These are phyloP conservation scores for Pelosia muscerda DNA, from an alignment of 2,888 invertebrate species.

Conservation along the genomic window DNA sequence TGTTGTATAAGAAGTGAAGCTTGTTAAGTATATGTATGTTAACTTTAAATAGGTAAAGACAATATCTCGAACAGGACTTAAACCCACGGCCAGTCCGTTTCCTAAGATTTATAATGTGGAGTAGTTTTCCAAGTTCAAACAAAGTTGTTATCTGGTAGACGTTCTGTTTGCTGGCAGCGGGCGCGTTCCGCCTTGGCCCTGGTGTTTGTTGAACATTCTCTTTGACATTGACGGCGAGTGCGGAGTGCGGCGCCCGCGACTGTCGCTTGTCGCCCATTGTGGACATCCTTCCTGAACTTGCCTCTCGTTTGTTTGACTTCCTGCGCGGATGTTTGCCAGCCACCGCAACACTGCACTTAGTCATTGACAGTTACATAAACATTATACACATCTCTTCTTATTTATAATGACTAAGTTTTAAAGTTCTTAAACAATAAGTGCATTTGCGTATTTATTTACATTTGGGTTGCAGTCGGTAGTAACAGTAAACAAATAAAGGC, in stretches of 20 bases:
- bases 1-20: too few relatives aligned
- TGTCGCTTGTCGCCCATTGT: slow-evolving; percentile 22
- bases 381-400: neutral
- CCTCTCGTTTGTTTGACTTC: slow-evolving; percentile 16
- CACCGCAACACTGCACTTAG: slow-evolving; percentile 4
- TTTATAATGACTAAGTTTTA: neutral
- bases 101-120: neutral
- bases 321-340: slow-evolving; percentile 40
- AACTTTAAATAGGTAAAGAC: too few relatives aligned
- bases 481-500: neutral
- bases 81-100: too few relatives aligned
- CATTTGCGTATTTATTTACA: neutral
- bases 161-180: neutral
- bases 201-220: slow-evolving; percentile 15
- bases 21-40: too few relatives aligned
- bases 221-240: slow-evolving; percentile 12
- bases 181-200: slow-evolving; percentile 3
- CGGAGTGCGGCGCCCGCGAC: too few relatives aligned
- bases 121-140: neutral
- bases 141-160: neutral
- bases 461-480: too few relatives aligned
- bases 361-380: neutral
- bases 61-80: too few relatives aligned
- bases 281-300: slow-evolving; percentile 13
- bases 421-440: neutral